Conservation (phyloP, 2,113 vertebrate genomes). For the Anas platyrhynchos region DNA sequence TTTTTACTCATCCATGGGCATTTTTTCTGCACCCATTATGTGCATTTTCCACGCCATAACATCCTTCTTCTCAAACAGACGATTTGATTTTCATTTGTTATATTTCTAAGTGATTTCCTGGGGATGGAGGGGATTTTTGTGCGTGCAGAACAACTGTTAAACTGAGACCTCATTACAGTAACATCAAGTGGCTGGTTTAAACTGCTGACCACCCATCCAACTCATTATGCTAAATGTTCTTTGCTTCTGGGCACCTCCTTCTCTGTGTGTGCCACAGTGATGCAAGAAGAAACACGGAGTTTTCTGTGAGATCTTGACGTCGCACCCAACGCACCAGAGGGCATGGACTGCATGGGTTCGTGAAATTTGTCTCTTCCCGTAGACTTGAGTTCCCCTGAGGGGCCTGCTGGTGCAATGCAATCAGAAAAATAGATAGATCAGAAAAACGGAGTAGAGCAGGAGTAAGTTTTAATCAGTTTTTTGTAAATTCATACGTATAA, state of each 20-base stretch:
- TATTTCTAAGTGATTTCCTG: conserved; percentile 49
- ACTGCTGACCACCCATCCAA: conserved; percentile 57
- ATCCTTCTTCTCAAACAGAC: conserved; percentile 35
- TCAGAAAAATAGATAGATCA: not conserved
- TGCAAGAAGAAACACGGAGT: conserved; percentile 3
- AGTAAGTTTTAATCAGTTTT: not conserved
- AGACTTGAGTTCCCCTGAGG: not conserved
- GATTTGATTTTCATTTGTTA: conserved; percentile 2
- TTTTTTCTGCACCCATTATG: conserved; percentile 22
- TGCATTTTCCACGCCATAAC: conserved; percentile 35
- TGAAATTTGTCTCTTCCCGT: not conserved
- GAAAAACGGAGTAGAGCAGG: not conserved
- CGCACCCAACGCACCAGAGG: conserved; percentile 32
- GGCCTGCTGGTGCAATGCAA: not conserved
- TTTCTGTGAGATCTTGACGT: conserved; percentile 45
- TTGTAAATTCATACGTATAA: accelerated
- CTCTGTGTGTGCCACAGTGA: conserved; percentile 45
- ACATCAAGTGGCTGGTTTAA: conserved; percentile 67
- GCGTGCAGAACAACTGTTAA: conserved; percentile 35
- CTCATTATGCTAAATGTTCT: conserved; percentile 58
- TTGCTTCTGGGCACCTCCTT: conserved; percentile 66
- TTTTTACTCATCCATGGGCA: conserved; percentile 7
- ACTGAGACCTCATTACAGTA: conserved; percentile 61
- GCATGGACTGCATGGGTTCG: not conserved
- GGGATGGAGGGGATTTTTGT: not conserved